Evolutionary conservation across 2,888 invertebrate species (phyloP), one percentile per base, ranked within the genome.

Genomic region (Trichopoda pennipes): DNA sequence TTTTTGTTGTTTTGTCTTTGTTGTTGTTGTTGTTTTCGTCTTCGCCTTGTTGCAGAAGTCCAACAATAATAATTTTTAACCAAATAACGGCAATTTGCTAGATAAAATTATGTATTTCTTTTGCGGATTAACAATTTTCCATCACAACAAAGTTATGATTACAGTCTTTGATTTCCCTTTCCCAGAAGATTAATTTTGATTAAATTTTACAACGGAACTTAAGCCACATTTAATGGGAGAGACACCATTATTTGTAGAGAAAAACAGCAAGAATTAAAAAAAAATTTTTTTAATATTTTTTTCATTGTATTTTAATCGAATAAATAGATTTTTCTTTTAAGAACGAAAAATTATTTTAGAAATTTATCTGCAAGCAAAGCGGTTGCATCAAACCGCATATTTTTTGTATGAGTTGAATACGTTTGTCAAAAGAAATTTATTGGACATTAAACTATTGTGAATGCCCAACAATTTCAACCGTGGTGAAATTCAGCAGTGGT

Each of bases 21-120:
- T 6, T 28, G 28, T 28, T 6, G 3, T 38, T 38, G 12, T 12
- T 38, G 21, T 19, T 35, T 19, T 32, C 58, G 1, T 58, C 35
- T 58, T 68, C 10, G 21, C 19, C 21, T 61, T 38, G 47, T 53
- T 55, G 63, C 56, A 56, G 70, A 47, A 61, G 61, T 70, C 56
- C 38, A 56, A 70, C 70, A 56, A 63, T 77, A 12, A 12, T 38
- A 12, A 12, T 38, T 38, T 63, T 55, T 49, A 64, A 49, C 23
- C 60, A 81, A 77, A 75, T 69, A 75, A 73, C 73, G 38, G 60
- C 53, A 53, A 61, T 73, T 81, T 76, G 56, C 58, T 53, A 53
- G 35, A 7, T 6, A 28, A 70, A 80, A 58, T 58, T 60, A 68
- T 61, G 23, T 66, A 75, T 66, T 75, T 66, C 58, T 66, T 23